These are phyloP conservation scores for Lepidurus packardi DNA, from an alignment of 1,140 invertebrate species.

Conservation along the genomic window DNA sequence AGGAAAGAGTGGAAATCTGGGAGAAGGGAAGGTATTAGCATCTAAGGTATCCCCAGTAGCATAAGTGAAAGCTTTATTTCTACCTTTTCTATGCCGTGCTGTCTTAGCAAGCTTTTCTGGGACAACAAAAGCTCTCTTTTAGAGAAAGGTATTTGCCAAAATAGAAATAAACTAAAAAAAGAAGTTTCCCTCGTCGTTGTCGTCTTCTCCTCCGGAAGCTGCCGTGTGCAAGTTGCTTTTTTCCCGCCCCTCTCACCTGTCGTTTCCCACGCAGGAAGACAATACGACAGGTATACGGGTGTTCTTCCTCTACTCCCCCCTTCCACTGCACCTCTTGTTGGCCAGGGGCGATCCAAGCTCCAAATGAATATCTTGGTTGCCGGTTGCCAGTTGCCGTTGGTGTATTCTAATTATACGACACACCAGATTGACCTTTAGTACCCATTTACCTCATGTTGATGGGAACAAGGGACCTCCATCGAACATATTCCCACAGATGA, in stretches of 20 bases:
- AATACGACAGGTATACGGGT: neutral
- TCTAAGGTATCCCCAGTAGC: neutral
- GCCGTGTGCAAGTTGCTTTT: neutral
- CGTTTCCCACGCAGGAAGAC: neutral
- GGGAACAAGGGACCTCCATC: constrained; percentile 16
- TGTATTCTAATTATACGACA: neutral
- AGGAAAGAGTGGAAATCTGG: neutral
- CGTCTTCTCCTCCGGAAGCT: neutral
- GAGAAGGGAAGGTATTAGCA: neutral
- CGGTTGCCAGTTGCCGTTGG: neutral
- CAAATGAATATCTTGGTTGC: neutral
- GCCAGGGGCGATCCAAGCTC: neutral
- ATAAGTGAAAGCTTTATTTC: neutral
- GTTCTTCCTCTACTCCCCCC: neutral
- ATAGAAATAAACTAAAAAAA: neutral
- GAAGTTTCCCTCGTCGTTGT: neutral
- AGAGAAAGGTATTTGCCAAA: neutral
- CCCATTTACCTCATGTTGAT: neutral
- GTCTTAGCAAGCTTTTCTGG: neutral
- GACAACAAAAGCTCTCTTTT: neutral
- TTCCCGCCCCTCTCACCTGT: neutral
- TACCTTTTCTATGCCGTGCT: neutral
- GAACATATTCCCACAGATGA: constrained; percentile 5
- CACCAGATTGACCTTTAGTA: neutral
- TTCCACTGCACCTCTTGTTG: neutral